Conservation (phyloP, 2,888 invertebrate genomes). For the Ferrisia virgata region DNA sequence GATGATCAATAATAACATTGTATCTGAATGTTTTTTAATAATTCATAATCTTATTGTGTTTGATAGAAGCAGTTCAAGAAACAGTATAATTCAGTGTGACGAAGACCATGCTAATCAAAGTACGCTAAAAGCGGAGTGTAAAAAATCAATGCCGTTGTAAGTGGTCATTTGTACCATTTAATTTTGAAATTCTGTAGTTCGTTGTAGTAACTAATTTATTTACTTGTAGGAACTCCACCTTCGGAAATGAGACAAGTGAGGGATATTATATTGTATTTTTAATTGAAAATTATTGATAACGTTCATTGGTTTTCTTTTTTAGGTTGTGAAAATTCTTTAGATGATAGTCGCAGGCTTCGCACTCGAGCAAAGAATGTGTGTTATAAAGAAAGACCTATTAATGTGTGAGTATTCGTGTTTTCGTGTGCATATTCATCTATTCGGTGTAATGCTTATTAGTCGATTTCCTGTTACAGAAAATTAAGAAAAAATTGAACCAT, state of each 20-base stretch:
- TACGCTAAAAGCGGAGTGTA: neutral
- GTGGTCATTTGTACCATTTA: neutral
- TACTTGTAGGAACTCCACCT: neutral
- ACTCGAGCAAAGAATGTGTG: neutral
- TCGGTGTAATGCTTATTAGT: neutral
- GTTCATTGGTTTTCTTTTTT: neutral
- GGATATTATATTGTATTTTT: neutral
- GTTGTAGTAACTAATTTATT: neutral
- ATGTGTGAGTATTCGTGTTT: neutral
- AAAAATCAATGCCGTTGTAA: neutral
- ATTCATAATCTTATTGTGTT: too few relatives aligned
- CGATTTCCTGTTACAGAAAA: neutral
- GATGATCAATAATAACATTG: too few relatives aligned
- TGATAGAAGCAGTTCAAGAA: neutral
- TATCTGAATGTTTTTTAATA: neutral
- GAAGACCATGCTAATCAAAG: neutral
- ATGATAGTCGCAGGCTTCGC: neutral
- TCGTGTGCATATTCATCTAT: neutral
- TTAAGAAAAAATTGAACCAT: neutral
- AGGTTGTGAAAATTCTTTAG: neutral
- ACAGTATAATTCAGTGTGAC: neutral
- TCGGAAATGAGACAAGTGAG: neutral
- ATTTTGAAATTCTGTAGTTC: neutral
- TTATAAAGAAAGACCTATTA: neutral
- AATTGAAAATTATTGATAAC: neutral